These are phyloP conservation scores for Nothoprocta pentlandii DNA, from an alignment of 2,113 vertebrate genomes.

Conservation along the genomic window DNA sequence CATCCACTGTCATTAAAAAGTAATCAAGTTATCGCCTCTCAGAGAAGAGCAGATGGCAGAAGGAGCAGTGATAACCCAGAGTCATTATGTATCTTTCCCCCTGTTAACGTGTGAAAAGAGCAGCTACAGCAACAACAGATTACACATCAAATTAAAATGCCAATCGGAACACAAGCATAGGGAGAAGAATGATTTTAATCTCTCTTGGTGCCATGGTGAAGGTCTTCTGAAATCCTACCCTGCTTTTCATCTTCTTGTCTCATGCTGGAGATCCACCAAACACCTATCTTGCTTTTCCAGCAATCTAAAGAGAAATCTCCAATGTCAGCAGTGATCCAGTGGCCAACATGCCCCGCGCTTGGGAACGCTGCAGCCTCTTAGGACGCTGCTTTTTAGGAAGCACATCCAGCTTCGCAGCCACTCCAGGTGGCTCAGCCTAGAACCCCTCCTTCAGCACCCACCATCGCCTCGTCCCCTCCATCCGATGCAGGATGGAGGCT, in stretches of 20 bases:
- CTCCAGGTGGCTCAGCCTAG: background rate
- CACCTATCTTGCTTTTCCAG: background rate
- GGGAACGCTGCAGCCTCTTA: fast-evolving
- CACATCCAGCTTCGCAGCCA: background rate
- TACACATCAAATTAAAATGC: background rate
- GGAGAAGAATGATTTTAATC: background rate
- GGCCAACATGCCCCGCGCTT: fast-evolving
- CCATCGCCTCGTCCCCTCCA: fast-evolving
- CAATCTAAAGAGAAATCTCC: background rate
- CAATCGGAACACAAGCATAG: background rate
- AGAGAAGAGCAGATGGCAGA: background rate
- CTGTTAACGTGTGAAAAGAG: background rate
- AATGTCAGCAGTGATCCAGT: background rate
- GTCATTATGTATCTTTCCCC: fast-evolving
- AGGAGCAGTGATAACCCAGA: background rate
- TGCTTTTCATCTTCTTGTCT: background rate
- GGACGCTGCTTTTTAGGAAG: fast-evolving
- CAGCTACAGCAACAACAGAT: background rate
- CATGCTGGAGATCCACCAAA: background rate
- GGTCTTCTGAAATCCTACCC: background rate
- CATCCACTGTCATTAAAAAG: background rate
- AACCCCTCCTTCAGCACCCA: background rate
- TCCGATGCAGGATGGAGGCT: too few relatives aligned
- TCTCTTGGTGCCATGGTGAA: background rate
- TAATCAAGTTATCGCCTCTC: background rate